Conservation (phyloP, 2,888 invertebrate species). For the Drosophila rubida region DNA sequence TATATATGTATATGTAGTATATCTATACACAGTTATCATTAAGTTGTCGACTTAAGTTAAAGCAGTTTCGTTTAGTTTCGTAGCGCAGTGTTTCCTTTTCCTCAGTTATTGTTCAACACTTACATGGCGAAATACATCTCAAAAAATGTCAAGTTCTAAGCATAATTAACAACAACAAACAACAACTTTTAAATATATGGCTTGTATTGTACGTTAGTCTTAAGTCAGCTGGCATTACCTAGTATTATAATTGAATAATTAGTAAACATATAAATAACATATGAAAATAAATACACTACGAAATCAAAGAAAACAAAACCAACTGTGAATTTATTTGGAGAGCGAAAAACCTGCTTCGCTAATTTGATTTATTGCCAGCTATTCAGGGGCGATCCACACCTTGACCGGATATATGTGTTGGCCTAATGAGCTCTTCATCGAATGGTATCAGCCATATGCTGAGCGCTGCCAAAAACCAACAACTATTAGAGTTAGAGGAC, state of each 20-base stretch:
- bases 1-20: constrained; percentile 18
- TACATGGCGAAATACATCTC: constrained; percentile 50
- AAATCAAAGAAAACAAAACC: constrained; percentile 57
- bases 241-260: constrained; percentile 70
- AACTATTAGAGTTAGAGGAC: constrained; percentile 56
- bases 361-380: constrained; percentile 56
- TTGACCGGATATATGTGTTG: constrained; percentile 56
- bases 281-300: constrained; percentile 70
- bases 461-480: constrained; percentile 58
- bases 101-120: constrained; percentile 55
- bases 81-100: constrained; percentile 65
- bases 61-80: constrained; percentile 45
- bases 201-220: constrained; percentile 64
- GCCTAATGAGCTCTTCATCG: constrained; percentile 51
- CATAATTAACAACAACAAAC: constrained; percentile 20
- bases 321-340: not conserved
- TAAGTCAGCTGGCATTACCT: constrained; percentile 70
- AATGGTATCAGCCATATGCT: constrained; percentile 55
- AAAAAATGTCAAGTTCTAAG: constrained; percentile 57
- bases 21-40: constrained; percentile 8
- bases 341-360: not conserved
- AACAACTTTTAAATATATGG: constrained; percentile 43
- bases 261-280: constrained; percentile 58
- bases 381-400: constrained; percentile 34
- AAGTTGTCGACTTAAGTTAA: constrained; percentile 49